Evolutionary conservation across 2,113 vertebrate genomes (phyloP), one percentile per base, ranked within the genome.

Genomic region (Rana temporaria): DNA sequence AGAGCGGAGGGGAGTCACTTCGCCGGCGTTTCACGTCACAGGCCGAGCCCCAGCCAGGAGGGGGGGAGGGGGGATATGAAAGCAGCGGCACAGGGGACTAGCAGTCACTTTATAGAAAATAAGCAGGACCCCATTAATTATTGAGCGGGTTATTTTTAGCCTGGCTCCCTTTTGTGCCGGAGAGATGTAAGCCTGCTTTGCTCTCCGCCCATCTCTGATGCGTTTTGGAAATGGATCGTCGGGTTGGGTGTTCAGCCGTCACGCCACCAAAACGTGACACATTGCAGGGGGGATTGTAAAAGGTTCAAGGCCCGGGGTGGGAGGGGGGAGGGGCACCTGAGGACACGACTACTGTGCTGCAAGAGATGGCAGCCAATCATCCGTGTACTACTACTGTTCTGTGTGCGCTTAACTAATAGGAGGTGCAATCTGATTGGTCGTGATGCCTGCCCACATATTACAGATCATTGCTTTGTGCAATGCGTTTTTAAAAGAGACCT

Each of bases 41-140:
- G 22, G 20, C 85, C 32, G 55, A 84, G 0, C 69, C 84, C 32
- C 85, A 79, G n/a, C 72, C 32, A 53, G 11, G n/a, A n/a, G 77
- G 20, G 3, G 15, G 76, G 79, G 22, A 60, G 69, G 59, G 65
- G 56, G 64, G 55, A 32, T 22, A n/a, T n/a, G 17, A 6, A 67
- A 17, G 26, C 24, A 74, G 12, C 71, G 26, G 71, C 79, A 72
- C 53, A 62, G 69, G 26, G 48, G 15, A 42, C 55, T 42, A 55
- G n/a, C 53, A 64, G 48, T 62, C 67, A 32, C 42, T 15, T 12
- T 24, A 24, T 85, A 64, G 81, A 15, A 77, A 65, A 79, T 69
- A 32, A 18, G 63, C 59, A 52, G 0, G 7, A 20, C 72, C 53
- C 42, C 24, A 20, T 91, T 90, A 91, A 91, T 91, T 90, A 88